A percentile compares a stretch with the other conserved stretches of the same genome.
These are phyloP conservation scores for Mycetomoellerius zeteki DNA, from an alignment of 1,140 invertebrate species.

Conservation along the genomic window DNA sequence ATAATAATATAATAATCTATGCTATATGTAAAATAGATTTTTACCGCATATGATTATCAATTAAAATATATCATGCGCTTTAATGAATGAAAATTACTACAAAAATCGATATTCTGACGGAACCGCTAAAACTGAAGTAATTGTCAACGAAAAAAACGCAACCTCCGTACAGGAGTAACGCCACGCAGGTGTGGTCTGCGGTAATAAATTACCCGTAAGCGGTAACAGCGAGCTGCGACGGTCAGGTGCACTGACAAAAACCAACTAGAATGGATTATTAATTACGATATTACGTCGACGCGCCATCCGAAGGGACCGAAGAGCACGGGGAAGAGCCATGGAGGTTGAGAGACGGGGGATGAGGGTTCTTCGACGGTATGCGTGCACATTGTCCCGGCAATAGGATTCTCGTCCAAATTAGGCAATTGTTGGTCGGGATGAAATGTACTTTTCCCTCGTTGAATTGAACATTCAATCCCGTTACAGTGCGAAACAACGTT, in stretches of 20 bases:
- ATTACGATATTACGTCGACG: constrained; percentile 81
- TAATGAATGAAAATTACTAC: neutral
- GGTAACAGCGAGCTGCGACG: constrained; percentile 74
- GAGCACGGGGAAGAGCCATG: neutral
- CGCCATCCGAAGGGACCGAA: neutral
- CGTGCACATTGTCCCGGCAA: constrained; percentile 8
- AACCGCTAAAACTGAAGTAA: constrained; percentile 57
- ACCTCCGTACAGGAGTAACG: constrained; percentile 70
- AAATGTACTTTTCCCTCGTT: constrained; percentile 22
- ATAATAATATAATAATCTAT: neutral
- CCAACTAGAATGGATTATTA: constrained; percentile 85
- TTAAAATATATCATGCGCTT: neutral
- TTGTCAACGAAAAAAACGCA: constrained; percentile 66
- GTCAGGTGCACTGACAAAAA: constrained; percentile 81
- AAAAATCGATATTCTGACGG: constrained; percentile 58
- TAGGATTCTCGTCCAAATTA: constrained; percentile 45
- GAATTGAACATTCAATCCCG: constrained; percentile 58
- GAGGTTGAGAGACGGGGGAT: neutral
- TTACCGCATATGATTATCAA: neutral
- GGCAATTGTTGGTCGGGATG: constrained; percentile 15
- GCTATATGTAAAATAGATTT: neutral
- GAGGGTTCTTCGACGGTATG: constrained; percentile 26
- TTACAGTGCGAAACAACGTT: constrained; percentile 22
- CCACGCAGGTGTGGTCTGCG: constrained; percentile 75
- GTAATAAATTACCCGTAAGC: constrained; percentile 82